A percentile compares a stretch with the other conserved stretches of the same genome.
phyloP scores from a whole-genome alignment of 2,113 vertebrate genomes.

The Sclerurus mexicanus region DNA sequence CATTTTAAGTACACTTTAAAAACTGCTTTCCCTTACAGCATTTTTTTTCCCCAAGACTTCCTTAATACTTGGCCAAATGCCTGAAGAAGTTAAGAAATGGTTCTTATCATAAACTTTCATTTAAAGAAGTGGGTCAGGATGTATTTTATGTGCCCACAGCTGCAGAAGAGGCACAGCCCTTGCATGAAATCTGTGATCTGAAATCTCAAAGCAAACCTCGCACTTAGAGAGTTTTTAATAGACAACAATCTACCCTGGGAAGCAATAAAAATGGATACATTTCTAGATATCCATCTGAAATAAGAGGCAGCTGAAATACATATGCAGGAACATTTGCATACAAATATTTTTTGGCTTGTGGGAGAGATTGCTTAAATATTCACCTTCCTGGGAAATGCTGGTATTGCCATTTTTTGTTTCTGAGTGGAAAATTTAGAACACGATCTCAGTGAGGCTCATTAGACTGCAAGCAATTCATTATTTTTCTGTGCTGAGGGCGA shows the following conservation, averaged over 20 bases:
- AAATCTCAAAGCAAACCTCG: neutral
- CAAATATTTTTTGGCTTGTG: neutral
- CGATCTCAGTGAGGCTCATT: constrained; percentile 20
- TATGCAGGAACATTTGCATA: constrained; percentile 19
- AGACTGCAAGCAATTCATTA: constrained; percentile 25
- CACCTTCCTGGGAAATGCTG: constrained; percentile 3
- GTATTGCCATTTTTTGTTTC: neutral
- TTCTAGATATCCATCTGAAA: constrained; percentile 37
- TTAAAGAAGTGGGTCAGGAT: constrained; percentile 15
- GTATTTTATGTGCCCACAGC: neutral
- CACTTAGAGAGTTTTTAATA: neutral
- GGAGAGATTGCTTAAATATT: constrained; percentile 1
- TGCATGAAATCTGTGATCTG: neutral
- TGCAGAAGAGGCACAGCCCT: neutral
- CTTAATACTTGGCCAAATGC: constrained; percentile 34
- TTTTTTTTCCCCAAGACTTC: neutral
- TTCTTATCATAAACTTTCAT: constrained; percentile 2
- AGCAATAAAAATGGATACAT: neutral
- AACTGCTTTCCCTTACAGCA: neutral
- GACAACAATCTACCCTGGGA: neutral
- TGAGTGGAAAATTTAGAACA: neutral
- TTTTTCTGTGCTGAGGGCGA: neutral
- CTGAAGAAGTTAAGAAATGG: neutral
- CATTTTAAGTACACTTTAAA: constrained; percentile 28
- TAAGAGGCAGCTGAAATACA: neutral